These are phyloP conservation scores for Stichopus chloronotus DNA, from an alignment of 35 echinoderm and acorn worm species.

Conservation along the genomic window DNA sequence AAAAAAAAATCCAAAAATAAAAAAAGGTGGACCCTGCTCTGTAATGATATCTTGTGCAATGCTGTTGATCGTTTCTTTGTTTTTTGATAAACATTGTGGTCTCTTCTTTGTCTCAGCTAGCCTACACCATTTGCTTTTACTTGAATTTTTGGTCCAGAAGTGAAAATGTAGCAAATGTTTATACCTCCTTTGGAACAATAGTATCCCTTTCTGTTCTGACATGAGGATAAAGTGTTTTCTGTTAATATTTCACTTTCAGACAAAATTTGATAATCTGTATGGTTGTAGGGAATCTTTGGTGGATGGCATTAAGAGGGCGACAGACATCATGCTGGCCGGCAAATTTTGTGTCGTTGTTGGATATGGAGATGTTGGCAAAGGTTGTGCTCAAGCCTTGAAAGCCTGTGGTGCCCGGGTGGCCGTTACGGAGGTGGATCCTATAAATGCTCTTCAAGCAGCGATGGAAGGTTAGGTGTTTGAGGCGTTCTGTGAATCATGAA, in stretches of 20 bases:
- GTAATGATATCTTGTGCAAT: too few species aligned
- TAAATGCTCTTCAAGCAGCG: slow-evolving; percentile 61
- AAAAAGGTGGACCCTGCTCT: too few species aligned
- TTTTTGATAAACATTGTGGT: too few species aligned
- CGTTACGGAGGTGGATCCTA: slow-evolving; percentile 59
- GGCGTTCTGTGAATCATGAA: not conserved
- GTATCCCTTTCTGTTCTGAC: too few species aligned
- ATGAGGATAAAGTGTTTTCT: too few species aligned
- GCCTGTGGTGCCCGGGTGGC: slow-evolving; percentile 57
- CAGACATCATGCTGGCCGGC: slow-evolving; percentile 64
- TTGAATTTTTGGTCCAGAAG: too few species aligned
- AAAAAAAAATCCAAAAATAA: too few species aligned
- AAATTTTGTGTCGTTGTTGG: slow-evolving; percentile 41
- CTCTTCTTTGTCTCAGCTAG: too few species aligned
- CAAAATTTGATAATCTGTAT: slow-evolving; percentile 67
- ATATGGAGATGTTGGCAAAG: slow-evolving; percentile 64
- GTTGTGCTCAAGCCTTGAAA: slow-evolving; percentile 42
- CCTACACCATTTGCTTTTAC: too few species aligned
- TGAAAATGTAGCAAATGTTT: too few species aligned
- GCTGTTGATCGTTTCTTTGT: too few species aligned
- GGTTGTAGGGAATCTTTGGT: slow-evolving; percentile 63
- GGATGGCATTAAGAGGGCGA: slow-evolving; percentile 64
- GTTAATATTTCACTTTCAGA: not conserved
- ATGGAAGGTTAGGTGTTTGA: slow-evolving; percentile 49
- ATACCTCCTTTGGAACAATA: too few species aligned